Evolutionary conservation across 2,797 vertebrate genomes (phyloP), one percentile per base, ranked within the genome.

Genomic region (Hoplostethus mediterraneus): DNA sequence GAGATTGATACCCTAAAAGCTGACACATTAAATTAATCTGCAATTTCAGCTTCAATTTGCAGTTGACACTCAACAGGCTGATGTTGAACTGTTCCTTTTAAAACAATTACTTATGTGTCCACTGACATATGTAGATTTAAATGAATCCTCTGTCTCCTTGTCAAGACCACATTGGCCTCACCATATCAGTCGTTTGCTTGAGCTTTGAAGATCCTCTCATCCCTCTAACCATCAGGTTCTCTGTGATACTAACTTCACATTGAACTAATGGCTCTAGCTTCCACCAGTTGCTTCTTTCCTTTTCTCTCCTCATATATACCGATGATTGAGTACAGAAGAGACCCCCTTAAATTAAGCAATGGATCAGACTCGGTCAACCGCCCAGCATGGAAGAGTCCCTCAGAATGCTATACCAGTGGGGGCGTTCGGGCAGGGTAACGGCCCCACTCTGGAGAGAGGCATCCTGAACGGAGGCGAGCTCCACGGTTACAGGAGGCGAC

Each of bases 401-500:
- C 75, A 70, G 25, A 73, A 55, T 7, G 71, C 70, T 17, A 44
- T 72, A 21, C 84, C 86, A 0, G 21, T 66, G 7, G 67, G 73
- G 14, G 67, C 66, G 40, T 56, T 69, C 51, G 70, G 67, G 51
- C 81, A 79, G 44, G 86, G 67, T 0, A 87, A 59, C 42, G 66
- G 76, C 58, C 79, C 85, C 38, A 28, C 73, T 11, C 36, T 77
- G 52, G 88, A 89, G 58, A 79, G 75, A 53, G 75, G 82, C 60
- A 88, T 83, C 64, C 81, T 92, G 65, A 91, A 91, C 0, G 92
- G 90, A 4, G 91, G 91, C n/a, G 86, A 85, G 33, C 6, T 83
- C 48, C 88, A 90, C 42, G 89, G 88, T 31, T 84, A 90, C 6
- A 83, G 73, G 56, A 68, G 78, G 64, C 86, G 80, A 25, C 83